phyloP scores from a whole-genome alignment of 2,797 vertebrate genomes.

The Brachymystax lenok region DNA sequence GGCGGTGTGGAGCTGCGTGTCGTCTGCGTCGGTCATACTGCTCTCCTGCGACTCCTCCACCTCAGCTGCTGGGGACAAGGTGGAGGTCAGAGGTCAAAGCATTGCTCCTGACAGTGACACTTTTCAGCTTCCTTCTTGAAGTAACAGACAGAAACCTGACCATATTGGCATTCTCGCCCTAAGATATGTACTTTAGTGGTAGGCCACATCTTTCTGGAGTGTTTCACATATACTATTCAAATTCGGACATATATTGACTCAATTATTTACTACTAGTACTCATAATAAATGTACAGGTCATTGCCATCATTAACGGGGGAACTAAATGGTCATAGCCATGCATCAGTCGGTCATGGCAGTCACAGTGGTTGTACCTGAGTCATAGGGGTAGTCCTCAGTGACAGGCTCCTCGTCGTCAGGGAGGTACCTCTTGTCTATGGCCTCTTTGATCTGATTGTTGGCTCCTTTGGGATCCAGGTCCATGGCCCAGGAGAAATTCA shows the following conservation, averaged over 20 bases:
- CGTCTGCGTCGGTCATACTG: conserved; percentile 96
- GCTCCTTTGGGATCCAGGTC: conserved; percentile 98
- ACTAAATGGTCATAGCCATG: neutral
- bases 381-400: conserved; percentile 80
- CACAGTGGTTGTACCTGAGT: conserved; percentile 64
- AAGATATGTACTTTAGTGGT: neutral
- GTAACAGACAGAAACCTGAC: too few relatives aligned
- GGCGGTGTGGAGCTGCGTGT: conserved; percentile 94
- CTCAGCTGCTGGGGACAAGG: conserved; percentile 69
- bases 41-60: conserved; percentile 92
- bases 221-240: neutral
- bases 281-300: neutral
- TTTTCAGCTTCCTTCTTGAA: neutral
- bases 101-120: neutral
- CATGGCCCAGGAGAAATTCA: conserved; percentile 99
- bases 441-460: conserved; percentile 99
- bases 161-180: too few relatives aligned
- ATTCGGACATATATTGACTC: neutral
- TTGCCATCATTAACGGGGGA: neutral
- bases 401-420: conserved; percentile 94
- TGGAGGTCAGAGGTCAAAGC: neutral
- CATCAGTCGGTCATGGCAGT: neutral
- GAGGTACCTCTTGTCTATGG: conserved; percentile 96
- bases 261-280: neutral
- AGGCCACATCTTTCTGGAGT: neutral